Conservation (phyloP, 2,113 vertebrate species). For the Hemibagrus wyckioides region DNA sequence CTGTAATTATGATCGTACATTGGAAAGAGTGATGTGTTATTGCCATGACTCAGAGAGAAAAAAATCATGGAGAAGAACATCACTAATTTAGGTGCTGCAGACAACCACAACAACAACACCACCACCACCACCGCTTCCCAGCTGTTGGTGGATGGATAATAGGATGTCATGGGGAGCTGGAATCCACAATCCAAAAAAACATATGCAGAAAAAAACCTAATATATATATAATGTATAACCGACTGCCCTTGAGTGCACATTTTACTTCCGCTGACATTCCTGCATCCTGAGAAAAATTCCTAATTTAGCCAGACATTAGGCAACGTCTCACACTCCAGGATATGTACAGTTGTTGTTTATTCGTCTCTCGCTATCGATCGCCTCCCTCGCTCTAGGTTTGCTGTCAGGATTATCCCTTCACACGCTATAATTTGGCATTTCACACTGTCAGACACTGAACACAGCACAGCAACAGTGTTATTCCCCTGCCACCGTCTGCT, state of each 20-base stretch:
- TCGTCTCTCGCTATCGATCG: constrained; percentile 2
- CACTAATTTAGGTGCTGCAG: constrained; percentile 35
- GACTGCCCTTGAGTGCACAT: background rate
- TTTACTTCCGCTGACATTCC: background rate
- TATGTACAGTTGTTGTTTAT: background rate
- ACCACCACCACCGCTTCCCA: background rate
- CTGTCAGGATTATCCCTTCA: constrained; percentile 44
- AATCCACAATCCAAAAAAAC: background rate
- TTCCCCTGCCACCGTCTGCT: background rate
- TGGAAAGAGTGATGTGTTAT: constrained; percentile 4
- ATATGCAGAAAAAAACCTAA: background rate
- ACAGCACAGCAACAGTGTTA: background rate
- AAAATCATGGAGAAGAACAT: constrained; percentile 24
- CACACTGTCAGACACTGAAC: constrained; percentile 28
- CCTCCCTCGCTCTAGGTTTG: constrained; percentile 14
- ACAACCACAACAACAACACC: constrained; percentile 38
- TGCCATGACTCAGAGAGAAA: constrained; percentile 20
- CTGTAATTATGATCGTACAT: constrained; percentile 22
- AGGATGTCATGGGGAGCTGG: background rate
- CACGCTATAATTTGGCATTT: constrained; percentile 44
- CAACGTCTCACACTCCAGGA: background rate
- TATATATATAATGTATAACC: background rate
- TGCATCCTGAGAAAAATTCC: background rate
- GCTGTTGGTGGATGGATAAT: constrained; percentile 27
- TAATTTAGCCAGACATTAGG: constrained; percentile 23